phyloP scores from a whole-genome alignment of 1,140 invertebrate genomes.

The Penaeus japonicus region DNA sequence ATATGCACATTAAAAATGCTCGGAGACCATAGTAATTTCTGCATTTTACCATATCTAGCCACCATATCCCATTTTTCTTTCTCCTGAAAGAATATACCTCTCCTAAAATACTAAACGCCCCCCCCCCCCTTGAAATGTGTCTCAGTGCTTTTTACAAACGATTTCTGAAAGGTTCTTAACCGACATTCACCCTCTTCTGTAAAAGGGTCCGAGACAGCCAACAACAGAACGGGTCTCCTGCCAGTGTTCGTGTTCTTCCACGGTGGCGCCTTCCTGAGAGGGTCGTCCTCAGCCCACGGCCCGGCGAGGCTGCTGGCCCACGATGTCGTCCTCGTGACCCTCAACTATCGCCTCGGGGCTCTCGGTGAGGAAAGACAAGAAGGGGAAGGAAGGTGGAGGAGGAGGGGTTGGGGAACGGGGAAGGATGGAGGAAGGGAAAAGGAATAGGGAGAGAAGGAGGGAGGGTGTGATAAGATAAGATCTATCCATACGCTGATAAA shows the following conservation, averaged over 20 bases:
- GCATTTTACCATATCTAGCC: not conserved
- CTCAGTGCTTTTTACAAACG: not conserved
- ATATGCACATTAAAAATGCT: too few species aligned
- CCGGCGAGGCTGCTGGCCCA: conserved; percentile 83
- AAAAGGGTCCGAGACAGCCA: not conserved
- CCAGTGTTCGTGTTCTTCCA: conserved; percentile 71
- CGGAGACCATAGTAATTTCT: too few species aligned
- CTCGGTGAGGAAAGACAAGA: conserved; percentile 76
- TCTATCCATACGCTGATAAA: not conserved
- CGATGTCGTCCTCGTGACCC: conserved; percentile 91
- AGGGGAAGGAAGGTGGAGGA: not conserved
- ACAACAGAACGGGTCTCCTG: conserved; percentile 33
- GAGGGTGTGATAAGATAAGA: not conserved
- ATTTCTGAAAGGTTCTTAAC: not conserved
- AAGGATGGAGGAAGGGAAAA: not conserved
- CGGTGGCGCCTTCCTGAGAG: conserved; percentile 68
- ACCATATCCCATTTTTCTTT: not conserved
- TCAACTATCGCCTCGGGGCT: conserved; percentile 95
- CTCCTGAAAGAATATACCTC: not conserved
- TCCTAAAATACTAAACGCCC: too few species aligned
- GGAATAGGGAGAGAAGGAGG: not conserved
- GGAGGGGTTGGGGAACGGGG: not conserved
- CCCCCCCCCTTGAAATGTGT: not conserved
- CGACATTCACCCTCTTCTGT: not conserved
- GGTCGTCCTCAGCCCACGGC: conserved; percentile 84